These are phyloP conservation scores for Entomyzon cyanotis DNA, from an alignment of 2,113 vertebrate genomes.

Conservation along the genomic window DNA sequence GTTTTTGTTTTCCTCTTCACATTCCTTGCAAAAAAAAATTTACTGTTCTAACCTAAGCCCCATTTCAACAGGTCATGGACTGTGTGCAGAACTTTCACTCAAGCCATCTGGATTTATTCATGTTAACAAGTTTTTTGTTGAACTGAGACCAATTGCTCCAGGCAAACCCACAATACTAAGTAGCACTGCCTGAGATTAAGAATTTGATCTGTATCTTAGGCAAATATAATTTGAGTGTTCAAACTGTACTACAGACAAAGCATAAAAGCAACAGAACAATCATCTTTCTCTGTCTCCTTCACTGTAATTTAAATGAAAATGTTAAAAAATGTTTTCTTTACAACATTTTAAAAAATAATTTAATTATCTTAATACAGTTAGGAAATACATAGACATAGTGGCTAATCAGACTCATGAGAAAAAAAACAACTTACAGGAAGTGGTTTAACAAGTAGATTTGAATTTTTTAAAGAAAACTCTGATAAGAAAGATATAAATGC, in stretches of 20 bases:
- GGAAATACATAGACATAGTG: constrained; percentile 1
- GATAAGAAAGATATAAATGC: constrained; percentile 45
- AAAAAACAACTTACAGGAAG: constrained; percentile 17
- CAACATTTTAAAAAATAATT: constrained; percentile 53
- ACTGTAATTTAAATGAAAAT: constrained; percentile 57
- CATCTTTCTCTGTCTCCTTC: constrained; percentile 30
- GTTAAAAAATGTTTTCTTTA: constrained; percentile 52
- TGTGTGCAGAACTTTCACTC: not conserved
- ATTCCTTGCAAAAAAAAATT: not conserved
- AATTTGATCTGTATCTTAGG: not conserved
- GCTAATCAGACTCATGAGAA: not conserved
- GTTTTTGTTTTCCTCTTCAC: not conserved
- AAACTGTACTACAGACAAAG: not conserved
- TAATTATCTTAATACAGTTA: constrained; percentile 46
- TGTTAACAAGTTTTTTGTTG: not conserved
- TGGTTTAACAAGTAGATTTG: constrained; percentile 57
- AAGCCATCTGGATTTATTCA: not conserved
- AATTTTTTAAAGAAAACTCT: constrained; percentile 40
- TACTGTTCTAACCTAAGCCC: not conserved
- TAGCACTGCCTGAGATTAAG: not conserved
- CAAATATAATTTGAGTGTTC: not conserved
- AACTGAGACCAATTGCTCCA: not conserved
- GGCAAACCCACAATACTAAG: not conserved
- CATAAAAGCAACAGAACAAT: constrained; percentile 39
- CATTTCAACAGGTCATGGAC: not conserved